phyloP scores from a whole-genome alignment of 2,113 vertebrate species.

The Clinocottus analis region DNA sequence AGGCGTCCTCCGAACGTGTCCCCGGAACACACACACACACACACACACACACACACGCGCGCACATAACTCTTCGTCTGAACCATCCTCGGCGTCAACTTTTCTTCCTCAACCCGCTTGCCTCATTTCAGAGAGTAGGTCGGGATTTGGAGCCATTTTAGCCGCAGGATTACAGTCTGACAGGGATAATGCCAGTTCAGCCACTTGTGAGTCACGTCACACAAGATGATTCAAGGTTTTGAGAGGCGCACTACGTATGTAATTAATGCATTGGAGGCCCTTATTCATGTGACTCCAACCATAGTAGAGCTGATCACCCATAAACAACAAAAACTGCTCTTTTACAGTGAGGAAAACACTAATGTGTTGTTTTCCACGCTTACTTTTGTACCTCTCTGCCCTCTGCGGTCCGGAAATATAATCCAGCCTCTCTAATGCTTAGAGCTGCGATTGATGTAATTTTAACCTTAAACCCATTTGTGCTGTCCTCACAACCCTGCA shows the following conservation, averaged over 20 bases:
- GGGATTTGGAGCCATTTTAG: slow-evolving; percentile 71
- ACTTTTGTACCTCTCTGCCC: neutral
- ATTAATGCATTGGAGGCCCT: slow-evolving; percentile 59
- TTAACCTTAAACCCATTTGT: slow-evolving; percentile 38
- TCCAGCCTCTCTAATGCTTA: neutral
- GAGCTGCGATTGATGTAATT: slow-evolving; percentile 21
- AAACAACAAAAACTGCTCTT: slow-evolving; percentile 20
- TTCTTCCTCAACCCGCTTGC: slow-evolving; percentile 37
- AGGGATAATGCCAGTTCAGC: slow-evolving; percentile 76
- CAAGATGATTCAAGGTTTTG: slow-evolving; percentile 64
- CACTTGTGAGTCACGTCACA: slow-evolving; percentile 74
- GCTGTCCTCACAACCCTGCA: slow-evolving; percentile 1
- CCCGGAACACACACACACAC: neutral
- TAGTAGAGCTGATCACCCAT: neutral
- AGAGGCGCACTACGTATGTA: slow-evolving; percentile 62
- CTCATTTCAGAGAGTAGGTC: slow-evolving; percentile 59
- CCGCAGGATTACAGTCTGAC: slow-evolving; percentile 68
- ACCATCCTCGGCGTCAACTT: slow-evolving; percentile 12
- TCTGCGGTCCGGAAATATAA: slow-evolving; percentile 12
- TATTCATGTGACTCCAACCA: slow-evolving; percentile 53
- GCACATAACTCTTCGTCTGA: neutral
- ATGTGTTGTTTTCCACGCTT: neutral
- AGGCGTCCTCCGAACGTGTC: slow-evolving; percentile 12
- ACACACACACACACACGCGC: slow-evolving; percentile 1
- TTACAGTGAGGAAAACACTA: slow-evolving; percentile 10